Base-by-base conservation (phyloP, 2,797 vertebrate genomes). In the Nannoperca obscura region DNA sequence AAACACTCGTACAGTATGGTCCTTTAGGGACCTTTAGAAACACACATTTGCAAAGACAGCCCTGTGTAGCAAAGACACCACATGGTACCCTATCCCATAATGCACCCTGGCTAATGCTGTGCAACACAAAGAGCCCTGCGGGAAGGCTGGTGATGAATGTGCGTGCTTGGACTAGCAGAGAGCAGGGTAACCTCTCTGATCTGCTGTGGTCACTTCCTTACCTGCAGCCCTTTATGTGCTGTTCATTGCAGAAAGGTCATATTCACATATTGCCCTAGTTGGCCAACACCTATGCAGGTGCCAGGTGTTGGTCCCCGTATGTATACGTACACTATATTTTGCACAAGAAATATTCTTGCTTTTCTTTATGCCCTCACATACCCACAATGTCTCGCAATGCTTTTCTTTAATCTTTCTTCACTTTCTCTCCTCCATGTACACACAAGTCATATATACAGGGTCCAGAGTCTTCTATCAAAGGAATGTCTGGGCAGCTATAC, bases 111-210 rank as follows among this genome's bases (percentile, higher is more conserved):
- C 57, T 52, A 80, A 72, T 68, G 78, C 71, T 58, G 60, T 79
- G 79, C 77, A 85, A 83, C 70, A 81, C 86, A 71, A 63, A 75
- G 67, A 63, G 67, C 80, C 89, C 87, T 69, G 62, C 80, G 91
- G 90, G 91, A 84, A 76, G 63, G 73, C 74, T 44, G 76, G 79
- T 92, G 91, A 94, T 93, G 86, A 91, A 93, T 93, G 92, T 80
- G 65, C 75, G 81, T 71, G 81, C 78, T 72, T 8, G 54, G 61
- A 65, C 78, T 57, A 53, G 83, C 76, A 66, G 84, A 78, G 85
- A 91, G 78, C 83, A 57, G 24, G 40, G 64, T 86, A 88, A 91
- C 91, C 90, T 88, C 85, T 83, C 72, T 69, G 75, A 82, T 88
- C 71, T 46, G 68, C 84, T 19, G 15, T 75, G 86, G 82, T 87